These are phyloP conservation scores for Lamellibrachia satsuma DNA, from an alignment of 2,888 invertebrate genomes.

Conservation along the genomic window DNA sequence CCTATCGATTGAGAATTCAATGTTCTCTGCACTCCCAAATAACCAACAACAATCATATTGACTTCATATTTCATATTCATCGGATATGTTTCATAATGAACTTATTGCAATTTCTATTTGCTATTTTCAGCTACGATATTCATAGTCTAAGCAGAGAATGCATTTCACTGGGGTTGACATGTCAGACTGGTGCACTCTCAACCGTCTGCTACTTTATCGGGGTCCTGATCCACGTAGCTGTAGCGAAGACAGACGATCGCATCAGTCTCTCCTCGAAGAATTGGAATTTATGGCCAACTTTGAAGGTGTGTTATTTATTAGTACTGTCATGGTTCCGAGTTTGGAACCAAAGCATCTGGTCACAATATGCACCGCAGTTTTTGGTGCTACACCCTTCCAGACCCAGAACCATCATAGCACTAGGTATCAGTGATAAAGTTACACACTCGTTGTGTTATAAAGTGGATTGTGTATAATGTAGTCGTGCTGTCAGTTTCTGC, in stretches of 20 bases:
- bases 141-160: slow-evolving; percentile 52
- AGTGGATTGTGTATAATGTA: too few species aligned
- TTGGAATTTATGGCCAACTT: slow-evolving; percentile 28
- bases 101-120: neutral
- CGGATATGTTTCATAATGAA: neutral
- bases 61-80: too few species aligned
- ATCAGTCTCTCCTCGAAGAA: slow-evolving; percentile 51
- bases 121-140: slow-evolving; percentile 56
- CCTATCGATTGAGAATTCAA: too few species aligned
- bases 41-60: too few species aligned
- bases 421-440: too few species aligned
- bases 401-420: too few species aligned
- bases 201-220: slow-evolving; percentile 56
- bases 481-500: too few species aligned
- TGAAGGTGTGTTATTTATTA: neutral
- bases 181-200: slow-evolving; percentile 61
- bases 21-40: too few species aligned
- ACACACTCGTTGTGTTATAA: too few species aligned
- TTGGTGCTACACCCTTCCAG: too few species aligned
- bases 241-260: slow-evolving; percentile 56
- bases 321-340: neutral
- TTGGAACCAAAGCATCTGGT: too few species aligned
- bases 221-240: slow-evolving; percentile 51
- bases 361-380: too few species aligned
- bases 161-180: slow-evolving; percentile 52